A percentile compares a stretch with the other conserved stretches of the same genome.
phyloP scores from a whole-genome alignment of 2,797 vertebrate species.

The Peromyscus melanophrys region DNA sequence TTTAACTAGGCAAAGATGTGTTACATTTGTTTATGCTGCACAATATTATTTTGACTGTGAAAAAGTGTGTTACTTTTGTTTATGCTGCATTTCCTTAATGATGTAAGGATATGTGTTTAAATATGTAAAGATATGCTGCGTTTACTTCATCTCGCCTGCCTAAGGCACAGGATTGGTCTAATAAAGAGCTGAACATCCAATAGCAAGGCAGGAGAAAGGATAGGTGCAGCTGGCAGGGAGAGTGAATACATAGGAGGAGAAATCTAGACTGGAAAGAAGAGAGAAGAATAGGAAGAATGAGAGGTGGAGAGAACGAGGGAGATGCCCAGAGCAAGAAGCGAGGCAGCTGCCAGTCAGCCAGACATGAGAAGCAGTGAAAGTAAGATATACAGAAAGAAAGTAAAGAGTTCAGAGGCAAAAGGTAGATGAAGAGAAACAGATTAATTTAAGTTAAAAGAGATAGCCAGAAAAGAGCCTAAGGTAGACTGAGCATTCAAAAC shows the following conservation, averaged over 20 bases:
- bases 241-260: neutral
- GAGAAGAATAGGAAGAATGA: neutral
- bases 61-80: too few relatives aligned
- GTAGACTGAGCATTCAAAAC: neutral
- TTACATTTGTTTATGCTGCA: too few relatives aligned
- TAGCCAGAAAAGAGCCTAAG: neutral
- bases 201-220: neutral
- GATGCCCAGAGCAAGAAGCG: neutral
- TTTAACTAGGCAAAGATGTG: too few relatives aligned
- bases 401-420: neutral
- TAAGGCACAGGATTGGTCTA: too few relatives aligned
- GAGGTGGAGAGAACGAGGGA: neutral
- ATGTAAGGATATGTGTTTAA: too few relatives aligned
- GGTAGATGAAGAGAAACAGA: neutral
- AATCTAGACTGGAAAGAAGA: neutral
- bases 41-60: too few relatives aligned
- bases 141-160: too few relatives aligned
- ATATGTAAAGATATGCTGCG: too few relatives aligned
- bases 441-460: neutral
- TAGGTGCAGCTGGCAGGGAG: neutral
- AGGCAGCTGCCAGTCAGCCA: neutral
- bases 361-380: neutral
- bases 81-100: too few relatives aligned
- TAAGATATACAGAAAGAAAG: neutral
- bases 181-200: neutral